phyloP scores from a whole-genome alignment of 2,113 vertebrate genomes.

The Cercocebus atys region DNA sequence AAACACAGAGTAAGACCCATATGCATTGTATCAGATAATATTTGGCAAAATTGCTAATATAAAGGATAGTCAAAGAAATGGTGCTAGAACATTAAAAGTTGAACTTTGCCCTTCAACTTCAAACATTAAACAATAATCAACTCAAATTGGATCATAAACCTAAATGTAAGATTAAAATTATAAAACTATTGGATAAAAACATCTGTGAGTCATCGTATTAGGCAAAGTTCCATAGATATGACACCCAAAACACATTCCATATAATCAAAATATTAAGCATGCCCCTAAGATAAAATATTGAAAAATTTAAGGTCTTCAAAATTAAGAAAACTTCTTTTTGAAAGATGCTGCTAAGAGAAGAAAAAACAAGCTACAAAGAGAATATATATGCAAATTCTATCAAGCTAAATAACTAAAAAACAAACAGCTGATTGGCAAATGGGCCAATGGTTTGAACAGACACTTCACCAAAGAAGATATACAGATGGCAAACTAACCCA shows the following conservation, averaged over 20 bases:
- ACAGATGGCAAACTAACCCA: neutral
- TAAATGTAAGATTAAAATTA: neutral
- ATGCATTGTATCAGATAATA: neutral
- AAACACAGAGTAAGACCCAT: neutral
- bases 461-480: neutral
- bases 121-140: neutral
- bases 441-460: neutral
- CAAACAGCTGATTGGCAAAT: neutral
- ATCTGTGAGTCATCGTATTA: neutral
- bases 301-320: neutral
- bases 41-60: neutral
- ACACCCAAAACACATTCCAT: neutral
- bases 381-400: neutral
- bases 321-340: neutral
- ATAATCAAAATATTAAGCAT: neutral
- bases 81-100: neutral
- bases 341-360: neutral
- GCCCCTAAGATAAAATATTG: no score
- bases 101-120: neutral
- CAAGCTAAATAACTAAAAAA: neutral
- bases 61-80: neutral
- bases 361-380: neutral
- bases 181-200: neutral
- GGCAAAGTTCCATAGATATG: neutral
- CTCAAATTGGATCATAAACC: neutral